Percentiles rank a stretch among this genome's conserved stretches.
phyloP scores from a whole-genome alignment of 1,140 invertebrate genomes.

The Rhyacophila brunnea region DNA sequence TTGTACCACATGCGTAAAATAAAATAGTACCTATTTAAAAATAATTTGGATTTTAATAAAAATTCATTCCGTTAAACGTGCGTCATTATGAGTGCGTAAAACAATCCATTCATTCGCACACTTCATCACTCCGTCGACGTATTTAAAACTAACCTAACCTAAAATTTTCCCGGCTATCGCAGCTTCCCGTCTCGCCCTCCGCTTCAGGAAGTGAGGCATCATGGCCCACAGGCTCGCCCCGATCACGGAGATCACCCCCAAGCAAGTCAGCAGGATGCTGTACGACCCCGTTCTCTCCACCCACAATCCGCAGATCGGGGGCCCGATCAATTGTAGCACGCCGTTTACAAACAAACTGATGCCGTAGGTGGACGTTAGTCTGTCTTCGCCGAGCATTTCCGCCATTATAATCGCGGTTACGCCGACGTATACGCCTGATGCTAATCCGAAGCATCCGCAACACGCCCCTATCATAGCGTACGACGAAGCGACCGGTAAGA shows the following conservation, averaged over 20 bases:
- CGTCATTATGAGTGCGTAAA: no score
- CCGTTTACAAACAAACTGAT: constrained; percentile 83
- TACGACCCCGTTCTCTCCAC: constrained; percentile 64
- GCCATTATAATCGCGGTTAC: constrained; percentile 84
- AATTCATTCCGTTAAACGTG: no score
- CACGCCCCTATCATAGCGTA: constrained; percentile 62
- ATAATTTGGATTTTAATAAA: no score
- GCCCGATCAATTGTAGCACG: constrained; percentile 74
- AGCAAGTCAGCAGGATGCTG: constrained; percentile 66
- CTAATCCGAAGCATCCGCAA: constrained; percentile 75
- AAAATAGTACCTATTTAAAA: no score
- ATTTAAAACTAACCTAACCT: background rate
- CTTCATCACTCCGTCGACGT: no score
- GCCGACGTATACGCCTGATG: constrained; percentile 83
- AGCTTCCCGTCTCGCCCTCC: constrained; percentile 10
- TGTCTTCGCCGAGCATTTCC: constrained; percentile 78
- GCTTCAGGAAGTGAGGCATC: constrained; percentile 66
- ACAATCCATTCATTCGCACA: no score
- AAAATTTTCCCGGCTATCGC: background rate
- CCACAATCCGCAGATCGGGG: constrained; percentile 73
- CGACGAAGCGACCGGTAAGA: constrained; percentile 63
- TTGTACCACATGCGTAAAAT: no score
- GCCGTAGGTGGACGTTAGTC: constrained; percentile 80
- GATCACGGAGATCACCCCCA: constrained; percentile 71
- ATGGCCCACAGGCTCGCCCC: constrained; percentile 73